Base-by-base conservation (phyloP, 2,113 vertebrate genomes). In the Bubo bubo region DNA sequence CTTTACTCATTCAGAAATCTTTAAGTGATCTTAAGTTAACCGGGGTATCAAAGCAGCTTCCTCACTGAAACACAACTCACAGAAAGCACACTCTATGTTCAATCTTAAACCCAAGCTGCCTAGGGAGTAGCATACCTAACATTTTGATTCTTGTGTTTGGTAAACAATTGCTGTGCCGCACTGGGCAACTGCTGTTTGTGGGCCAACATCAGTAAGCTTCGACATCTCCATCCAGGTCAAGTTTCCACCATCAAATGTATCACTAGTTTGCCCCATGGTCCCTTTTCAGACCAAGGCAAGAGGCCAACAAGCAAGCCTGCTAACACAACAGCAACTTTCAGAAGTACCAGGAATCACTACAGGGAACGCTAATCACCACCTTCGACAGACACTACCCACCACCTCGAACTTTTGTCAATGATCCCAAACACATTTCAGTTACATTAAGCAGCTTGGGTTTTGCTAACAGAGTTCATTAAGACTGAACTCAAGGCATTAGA, bases 51-150 rank as follows among this genome's bases (percentile, higher is more conserved):
- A 43, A 92, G 28, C 37, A 37, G 35, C 18, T 35, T 43, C 58
- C 71, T 49, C 50, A 35, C 24, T 68, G 35, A 28, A 60, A 56
- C 0, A 24, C 17, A 32, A 30, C 7, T 63, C 37, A 73, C 0
- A 59, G 53, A 66, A 83, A 60, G 59, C 59, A 50, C 28, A 12
- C 17, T 4, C 37, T 20, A 0, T 3, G 39, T 7, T 60, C 45
- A 72, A 2, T 22, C 37, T 5, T 3, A 17, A 34, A 11, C 1
- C 28, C 6, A 27, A 59, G 43, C 0, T 22, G 23, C 4, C 28
- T 2, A 55, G 24, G 39, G 34, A 93, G 50, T 14, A 53, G 43
- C 62, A 49, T 3, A 17, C 3, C 2, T 5, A 60, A 15, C 1
- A 1, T 34, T 70, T 63, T 28, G 34, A 59, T 18, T 50, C 67